phyloP scores from a whole-genome alignment of 2,888 invertebrate species.

The Drosophila meridiana region DNA sequence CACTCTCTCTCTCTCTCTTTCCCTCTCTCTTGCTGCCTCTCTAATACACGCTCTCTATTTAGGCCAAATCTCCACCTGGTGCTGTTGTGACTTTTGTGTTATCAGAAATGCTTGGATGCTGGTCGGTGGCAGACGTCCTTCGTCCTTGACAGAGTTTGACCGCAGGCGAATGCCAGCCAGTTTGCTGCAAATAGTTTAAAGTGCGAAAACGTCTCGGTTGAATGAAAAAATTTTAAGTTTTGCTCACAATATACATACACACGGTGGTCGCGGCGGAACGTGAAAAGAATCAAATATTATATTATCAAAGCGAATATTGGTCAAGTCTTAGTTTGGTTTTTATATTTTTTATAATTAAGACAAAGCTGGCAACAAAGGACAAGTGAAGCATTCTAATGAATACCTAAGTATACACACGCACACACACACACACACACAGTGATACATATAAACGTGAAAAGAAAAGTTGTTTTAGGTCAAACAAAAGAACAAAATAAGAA shows the following conservation, averaged over 20 bases:
- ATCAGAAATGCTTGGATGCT: constrained; percentile 77
- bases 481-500: constrained; percentile 50
- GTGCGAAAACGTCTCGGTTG: constrained; percentile 50
- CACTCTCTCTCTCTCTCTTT: neutral
- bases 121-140: constrained; percentile 64
- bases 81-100: constrained; percentile 57
- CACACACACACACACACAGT: neutral
- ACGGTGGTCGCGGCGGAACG: constrained; percentile 8
- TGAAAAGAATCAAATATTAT: constrained; percentile 34
- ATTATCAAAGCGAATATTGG: constrained; percentile 38
- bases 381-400: constrained; percentile 50
- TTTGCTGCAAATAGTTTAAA: constrained; percentile 55
- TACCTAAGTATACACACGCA: constrained; percentile 49
- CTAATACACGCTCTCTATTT: constrained; percentile 9
- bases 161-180: constrained; percentile 5
- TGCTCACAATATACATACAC: constrained; percentile 32
- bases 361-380: constrained; percentile 35
- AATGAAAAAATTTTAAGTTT: constrained; percentile 45
- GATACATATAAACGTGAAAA: constrained; percentile 33
- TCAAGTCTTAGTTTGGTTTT: constrained; percentile 5
- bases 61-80: constrained; percentile 21
- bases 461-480: constrained; percentile 74
- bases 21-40: neutral
- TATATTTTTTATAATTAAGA: constrained; percentile 29
- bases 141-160: constrained; percentile 17